These are phyloP conservation scores for Notoglanidium macrostoma DNA, from an alignment of 2,797 vertebrate species.

Conservation along the genomic window DNA sequence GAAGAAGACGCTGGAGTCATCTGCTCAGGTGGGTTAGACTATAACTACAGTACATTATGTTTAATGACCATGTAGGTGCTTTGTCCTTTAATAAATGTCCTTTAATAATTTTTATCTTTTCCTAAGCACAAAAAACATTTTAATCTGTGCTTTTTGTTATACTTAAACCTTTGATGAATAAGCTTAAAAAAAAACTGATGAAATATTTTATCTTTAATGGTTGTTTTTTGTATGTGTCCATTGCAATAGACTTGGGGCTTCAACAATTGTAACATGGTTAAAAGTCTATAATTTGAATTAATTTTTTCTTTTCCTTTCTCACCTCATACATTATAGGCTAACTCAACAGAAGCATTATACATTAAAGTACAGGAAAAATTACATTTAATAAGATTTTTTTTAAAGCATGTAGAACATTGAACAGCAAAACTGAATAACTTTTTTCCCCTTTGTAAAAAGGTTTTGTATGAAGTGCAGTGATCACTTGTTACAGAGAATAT, in stretches of 20 bases:
- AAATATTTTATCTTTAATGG: background rate
- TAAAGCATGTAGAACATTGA: background rate
- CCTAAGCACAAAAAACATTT: background rate
- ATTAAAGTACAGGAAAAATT: background rate
- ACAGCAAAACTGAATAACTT: background rate
- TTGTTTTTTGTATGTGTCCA: background rate
- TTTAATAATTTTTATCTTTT: too few species aligned
- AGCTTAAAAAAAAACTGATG: background rate
- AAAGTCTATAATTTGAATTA: background rate
- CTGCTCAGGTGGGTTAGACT: constrained; percentile 39
- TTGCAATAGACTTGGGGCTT: background rate
- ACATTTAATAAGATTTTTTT: too few species aligned
- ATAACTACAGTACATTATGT: background rate
- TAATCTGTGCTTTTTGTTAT: background rate
- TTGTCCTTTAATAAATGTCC: too few species aligned
- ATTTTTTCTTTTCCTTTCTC: background rate
- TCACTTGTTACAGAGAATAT: background rate
- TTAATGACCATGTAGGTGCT: background rate
- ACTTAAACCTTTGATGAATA: background rate
- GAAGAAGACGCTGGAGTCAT: constrained; percentile 23
- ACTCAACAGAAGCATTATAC: background rate
- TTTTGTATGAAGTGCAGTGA: background rate
- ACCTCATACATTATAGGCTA: background rate
- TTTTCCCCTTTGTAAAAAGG: background rate
- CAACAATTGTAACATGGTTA: background rate